Base-by-base conservation (phyloP, 53 echinoderm and acorn worm genomes). In the Mesocentrotus franciscanus region DNA sequence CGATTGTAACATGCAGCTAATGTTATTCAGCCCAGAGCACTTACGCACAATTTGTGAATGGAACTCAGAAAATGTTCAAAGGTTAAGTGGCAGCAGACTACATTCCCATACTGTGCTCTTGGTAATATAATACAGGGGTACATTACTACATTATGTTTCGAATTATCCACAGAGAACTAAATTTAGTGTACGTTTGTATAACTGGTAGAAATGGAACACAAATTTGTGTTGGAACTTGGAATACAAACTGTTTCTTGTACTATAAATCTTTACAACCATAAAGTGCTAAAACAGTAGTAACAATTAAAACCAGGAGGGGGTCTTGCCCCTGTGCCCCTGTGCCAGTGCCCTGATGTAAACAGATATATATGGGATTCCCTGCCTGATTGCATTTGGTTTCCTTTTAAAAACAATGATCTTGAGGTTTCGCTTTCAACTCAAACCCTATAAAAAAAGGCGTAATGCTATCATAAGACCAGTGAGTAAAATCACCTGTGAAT, bases 11-110 rank as follows among this genome's bases (percentile, higher is more conserved):
- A 34, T 78, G 78, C 32, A 78, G 34, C 78, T 33, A 78, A 13
- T 78, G 78, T 78, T 78, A 78, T 78, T 78, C 34, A 78, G 78
- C 78, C 30, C 13, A 33, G 34, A 78, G 78, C 34, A 78, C 74
- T 26, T 74, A 74, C 34, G 2, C 72, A 76, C 9, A 32, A 76
- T 30, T 76, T 78, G 78, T 78, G 78, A 78, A 14, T 78, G 78
- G 78, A 78, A 33, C 78, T 33, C 34, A 9, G 78, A 78, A 76
- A 78, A 13, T 34, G 78, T 78, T 30, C n/a, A 78, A 78, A 78
- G 78, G 30, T 78, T 78, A 34, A 78, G 78, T 34, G 78, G 78
- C 34, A 33, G 34, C 32, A 11, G 30, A 78, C 34, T 34, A 78
- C 78, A 68, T 78, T 78, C 34, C 78, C 78, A 78, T 30, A 33